phyloP scores from a whole-genome alignment of 1,140 invertebrate species.

The Zaprionus ornatus region DNA sequence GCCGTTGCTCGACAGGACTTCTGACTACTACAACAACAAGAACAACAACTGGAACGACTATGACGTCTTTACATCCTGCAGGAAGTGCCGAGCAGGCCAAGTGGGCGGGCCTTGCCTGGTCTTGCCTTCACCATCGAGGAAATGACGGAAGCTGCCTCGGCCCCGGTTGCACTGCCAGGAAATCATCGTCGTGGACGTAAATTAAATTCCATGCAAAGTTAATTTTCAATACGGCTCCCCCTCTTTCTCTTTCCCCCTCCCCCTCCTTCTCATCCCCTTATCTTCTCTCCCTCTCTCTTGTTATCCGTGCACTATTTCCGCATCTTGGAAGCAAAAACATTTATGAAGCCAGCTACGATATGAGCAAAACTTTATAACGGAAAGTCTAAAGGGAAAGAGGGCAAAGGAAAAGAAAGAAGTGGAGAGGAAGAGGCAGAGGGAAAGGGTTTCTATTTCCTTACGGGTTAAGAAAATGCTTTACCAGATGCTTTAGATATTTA shows the following conservation, averaged over 20 bases:
- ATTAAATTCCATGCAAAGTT: conserved; percentile 83
- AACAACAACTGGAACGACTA: neutral
- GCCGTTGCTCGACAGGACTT: conserved; percentile 1
- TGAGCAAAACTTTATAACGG: conserved; percentile 27
- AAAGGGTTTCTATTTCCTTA: conserved; percentile 7
- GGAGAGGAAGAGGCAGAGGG: neutral
- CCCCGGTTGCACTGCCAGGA: conserved; percentile 69
- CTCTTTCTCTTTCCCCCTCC: neutral
- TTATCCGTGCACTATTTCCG: conserved; percentile 42
- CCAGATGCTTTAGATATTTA: conserved; percentile 19
- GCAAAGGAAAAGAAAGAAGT: neutral
- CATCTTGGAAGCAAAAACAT: conserved; percentile 37
- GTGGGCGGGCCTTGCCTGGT: conserved; percentile 36
- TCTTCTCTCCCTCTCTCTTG: neutral
- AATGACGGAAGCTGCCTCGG: conserved; percentile 74
- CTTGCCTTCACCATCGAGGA: conserved; percentile 65
- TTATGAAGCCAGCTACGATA: conserved; percentile 19
- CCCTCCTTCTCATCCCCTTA: neutral
- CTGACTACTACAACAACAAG: conserved; percentile 33
- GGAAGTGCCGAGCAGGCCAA: conserved; percentile 64
- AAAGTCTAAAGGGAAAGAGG: neutral
- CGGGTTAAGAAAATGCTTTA: neutral
- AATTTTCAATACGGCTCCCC: conserved; percentile 48
- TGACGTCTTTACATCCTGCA: conserved; percentile 73
- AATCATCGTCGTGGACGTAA: conserved; percentile 82